Evolutionary conservation across 2,888 invertebrate genomes (phyloP), one percentile per base, ranked within the genome.

Genomic region (Mystacides longicornis): DNA sequence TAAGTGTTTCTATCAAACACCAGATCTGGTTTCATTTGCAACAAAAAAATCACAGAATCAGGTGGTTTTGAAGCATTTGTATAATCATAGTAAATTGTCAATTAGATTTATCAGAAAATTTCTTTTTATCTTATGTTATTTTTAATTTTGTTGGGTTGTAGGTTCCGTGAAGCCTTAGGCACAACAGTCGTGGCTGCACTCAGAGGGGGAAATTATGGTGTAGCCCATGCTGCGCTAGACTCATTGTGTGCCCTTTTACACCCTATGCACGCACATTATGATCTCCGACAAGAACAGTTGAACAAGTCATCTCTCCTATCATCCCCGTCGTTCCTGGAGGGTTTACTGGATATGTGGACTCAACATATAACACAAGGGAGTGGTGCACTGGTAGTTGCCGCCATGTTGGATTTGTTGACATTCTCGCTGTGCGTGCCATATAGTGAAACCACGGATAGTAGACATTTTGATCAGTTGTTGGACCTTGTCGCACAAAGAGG

Each of bases 381-480:
- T 53, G 98, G 98, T 2, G 97, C 98, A 47, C 74, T 99, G 49
- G 92, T 99, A 14, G 91, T 99, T 60, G 90, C 96, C 23, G 93
- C 96, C 62, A 96, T 99, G 96, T 78, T 99, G 69, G 99, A 99
- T 73, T 93, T 99, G 69, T 77, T 99, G 61, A 99, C 98, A 37
- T 99, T 97, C 75, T 89, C 96, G 2, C 80, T 99, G 43, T 99
- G 99, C 75, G 94, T 97, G 60, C 99, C 99, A 3, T 99, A 98
- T 75, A 94, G 95, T 67, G 99, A 99, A 75, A 99, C 99, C 3
- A 99, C 99, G 0, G 95, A 97, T 67, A 94, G 95, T 51, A 91
- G 91, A 67, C 93, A 93, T 69, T 96, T 96, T 71, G 98, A 99
- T 71, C 85, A 85, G 64, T 77, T 98, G 52, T 73, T 98, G 21